phyloP scores from a whole-genome alignment of 2,113 vertebrate genomes.

The Caranx melampygus region DNA sequence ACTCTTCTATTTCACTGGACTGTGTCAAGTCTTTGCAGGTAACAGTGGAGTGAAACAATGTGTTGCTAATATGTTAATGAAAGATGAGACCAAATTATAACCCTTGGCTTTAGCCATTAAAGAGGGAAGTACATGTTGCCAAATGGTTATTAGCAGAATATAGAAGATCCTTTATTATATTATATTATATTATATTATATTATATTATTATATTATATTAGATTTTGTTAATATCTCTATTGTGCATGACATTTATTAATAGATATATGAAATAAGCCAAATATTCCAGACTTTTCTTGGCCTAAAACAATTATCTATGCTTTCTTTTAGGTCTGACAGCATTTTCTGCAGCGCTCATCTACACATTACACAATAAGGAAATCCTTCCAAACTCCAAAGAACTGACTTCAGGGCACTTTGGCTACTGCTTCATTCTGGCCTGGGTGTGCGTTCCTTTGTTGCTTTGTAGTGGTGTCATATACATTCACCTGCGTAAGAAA shows the following conservation, averaged over 20 bases:
- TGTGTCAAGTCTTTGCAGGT: conserved; percentile 92
- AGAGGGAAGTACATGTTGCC: neutral
- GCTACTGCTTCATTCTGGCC: conserved; percentile 89
- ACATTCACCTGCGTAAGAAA: conserved; percentile 90
- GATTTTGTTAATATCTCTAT: neutral
- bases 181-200: too few species aligned
- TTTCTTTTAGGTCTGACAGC: conserved; percentile 81
- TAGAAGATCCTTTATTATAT: too few species aligned
- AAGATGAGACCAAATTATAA: neutral
- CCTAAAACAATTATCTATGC: neutral
- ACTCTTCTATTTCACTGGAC: conserved; percentile 91
- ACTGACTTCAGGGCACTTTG: conserved; percentile 83
- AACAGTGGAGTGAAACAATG: conserved; percentile 42
- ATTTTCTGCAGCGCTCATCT: conserved; percentile 88
- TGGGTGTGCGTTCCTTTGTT: conserved; percentile 91
- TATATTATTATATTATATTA: too few species aligned
- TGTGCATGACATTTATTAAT: neutral
- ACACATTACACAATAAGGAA: conserved; percentile 84
- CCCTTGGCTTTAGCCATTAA: neutral
- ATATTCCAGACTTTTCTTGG: neutral
- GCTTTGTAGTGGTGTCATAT: conserved; percentile 87
- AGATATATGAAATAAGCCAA: neutral
- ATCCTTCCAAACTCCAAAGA: conserved; percentile 77
- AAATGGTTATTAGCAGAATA: neutral
- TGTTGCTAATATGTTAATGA: neutral